Base-by-base conservation (phyloP, 2,888 invertebrate species). In the Zeuzera pyrina region DNA sequence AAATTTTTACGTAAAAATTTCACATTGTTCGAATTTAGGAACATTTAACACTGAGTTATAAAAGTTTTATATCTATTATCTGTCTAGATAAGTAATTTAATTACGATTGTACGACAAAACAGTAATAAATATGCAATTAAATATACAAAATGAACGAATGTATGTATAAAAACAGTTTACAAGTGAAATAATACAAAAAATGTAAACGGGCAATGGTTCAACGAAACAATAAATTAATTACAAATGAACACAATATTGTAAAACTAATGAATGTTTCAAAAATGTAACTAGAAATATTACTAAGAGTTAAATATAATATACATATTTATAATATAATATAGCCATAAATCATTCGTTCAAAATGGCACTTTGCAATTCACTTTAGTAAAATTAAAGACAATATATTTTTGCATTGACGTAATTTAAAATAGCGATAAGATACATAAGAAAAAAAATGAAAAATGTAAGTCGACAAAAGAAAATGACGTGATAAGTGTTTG, bases 11-110 rank as follows among this genome's bases (percentile, higher is more conserved):
- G 56, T 52, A 59, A 69, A 70, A 69, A 67, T 64, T 65, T 69
- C 67, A 68, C 70, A 68, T 58, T 70, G 71, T 70, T 77, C 60
- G 68, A 78, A 76, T 81, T 78, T 81, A 81, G 81, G 81, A 81
- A 81, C 81, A 78, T 81, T 77, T 68, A 79, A 81, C 79, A 81
- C 67, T 77, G 77, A 78, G 77, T 71, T 71, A 66, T 71, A 68
- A 63, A 16, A 68, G 63, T 64, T 66, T 68, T 62, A 66, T 57
- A 60, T 6, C 66, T 77, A 71, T 73, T 68, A 67, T 52, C 67
- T 79, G 77, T 68, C 5, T 24, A 10, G 8, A 8, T 66, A 64
- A 66, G 59, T 68, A 64, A 64, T 60, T 61, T 49, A 63, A 63
- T 68, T 68, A 73, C 66, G 66, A 35, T 62, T 65, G 65, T 67